Evolutionary conservation across 2,888 invertebrate genomes (phyloP), one percentile per base, ranked within the genome.

Genomic region (Trissoscelio sp.): DNA sequence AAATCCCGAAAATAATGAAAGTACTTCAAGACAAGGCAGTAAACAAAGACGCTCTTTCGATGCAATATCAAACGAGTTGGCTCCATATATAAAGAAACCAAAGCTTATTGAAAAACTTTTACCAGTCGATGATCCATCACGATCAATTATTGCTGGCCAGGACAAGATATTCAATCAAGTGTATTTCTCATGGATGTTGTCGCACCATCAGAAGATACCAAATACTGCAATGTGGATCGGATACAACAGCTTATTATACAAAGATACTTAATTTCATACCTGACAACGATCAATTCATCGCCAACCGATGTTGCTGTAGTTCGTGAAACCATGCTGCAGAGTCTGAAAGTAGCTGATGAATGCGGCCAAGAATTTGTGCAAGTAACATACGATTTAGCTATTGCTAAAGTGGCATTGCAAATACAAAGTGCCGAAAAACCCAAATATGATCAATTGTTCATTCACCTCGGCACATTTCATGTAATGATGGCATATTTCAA

Each of bases 381-480:
- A 83, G 86, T 88, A 0, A 85, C 87, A 0, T 87, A 87, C 42
- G 87, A 88, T 79, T 79, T 88, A 51, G 87, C 84, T 4, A 84
- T 86, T 16, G 85, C 85, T 0, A 87, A 85, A 83, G 66, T 87
- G n/a, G 86, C 86, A 4, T 69, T 84, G 1, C 80, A 83, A 80
- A 85, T 88, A 18, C 86, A 88, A 82, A 18, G 72, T n/a, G 79
- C 20, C 57, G 87, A 89, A 64, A 34, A 53, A 31, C 83, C 87
- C 53, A 79, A 62, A 82, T 90, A 86, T 85, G 83, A 88, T 51
- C 86, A 88, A 72, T n/a, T 91, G 77, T 90, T 89, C 77, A 88
- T 91, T 44, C 87, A 89, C 85, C 75, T 88, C 18, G 90, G 89
- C 12, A 69, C 85, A 31, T 91, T 92, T 84, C 86, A 88, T 82